phyloP scores from a whole-genome alignment of 2,113 vertebrate species.

The Dipodomys ordii region DNA sequence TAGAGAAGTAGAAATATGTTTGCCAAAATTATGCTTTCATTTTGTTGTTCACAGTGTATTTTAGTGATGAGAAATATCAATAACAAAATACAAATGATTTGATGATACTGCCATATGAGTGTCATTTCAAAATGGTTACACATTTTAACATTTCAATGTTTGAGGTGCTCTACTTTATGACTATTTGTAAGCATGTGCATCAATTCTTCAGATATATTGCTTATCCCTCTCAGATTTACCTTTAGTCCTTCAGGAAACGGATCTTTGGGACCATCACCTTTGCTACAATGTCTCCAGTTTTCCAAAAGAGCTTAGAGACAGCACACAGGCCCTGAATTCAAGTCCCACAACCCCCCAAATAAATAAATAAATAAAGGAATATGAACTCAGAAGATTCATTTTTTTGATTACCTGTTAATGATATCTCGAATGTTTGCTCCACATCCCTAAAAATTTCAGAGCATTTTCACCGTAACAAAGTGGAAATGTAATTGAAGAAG shows the following conservation, averaged over 20 bases:
- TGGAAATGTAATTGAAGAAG: too few relatives aligned
- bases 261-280: neutral
- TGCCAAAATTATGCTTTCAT: neutral
- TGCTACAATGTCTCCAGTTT: neutral
- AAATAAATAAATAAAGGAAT: too few relatives aligned
- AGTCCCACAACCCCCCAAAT: too few relatives aligned
- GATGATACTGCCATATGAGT: neutral
- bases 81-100: neutral
- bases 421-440: too few relatives aligned
- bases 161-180: too few relatives aligned
- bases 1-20: neutral
- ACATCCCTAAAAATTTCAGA: too few relatives aligned
- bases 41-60: neutral
- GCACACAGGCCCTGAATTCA: too few relatives aligned
- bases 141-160: neutral
- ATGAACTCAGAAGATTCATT: too few relatives aligned
- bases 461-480: too few relatives aligned
- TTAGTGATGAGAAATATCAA: neutral
- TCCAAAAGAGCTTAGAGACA: neutral
- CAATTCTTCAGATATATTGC: neutral
- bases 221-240: neutral
- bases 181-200: neutral
- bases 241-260: neutral
- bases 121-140: neutral
- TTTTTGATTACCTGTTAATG: too few relatives aligned